These are phyloP conservation scores for Euglossa dilemma DNA, from an alignment of 1,140 invertebrate genomes.

Conservation along the genomic window DNA sequence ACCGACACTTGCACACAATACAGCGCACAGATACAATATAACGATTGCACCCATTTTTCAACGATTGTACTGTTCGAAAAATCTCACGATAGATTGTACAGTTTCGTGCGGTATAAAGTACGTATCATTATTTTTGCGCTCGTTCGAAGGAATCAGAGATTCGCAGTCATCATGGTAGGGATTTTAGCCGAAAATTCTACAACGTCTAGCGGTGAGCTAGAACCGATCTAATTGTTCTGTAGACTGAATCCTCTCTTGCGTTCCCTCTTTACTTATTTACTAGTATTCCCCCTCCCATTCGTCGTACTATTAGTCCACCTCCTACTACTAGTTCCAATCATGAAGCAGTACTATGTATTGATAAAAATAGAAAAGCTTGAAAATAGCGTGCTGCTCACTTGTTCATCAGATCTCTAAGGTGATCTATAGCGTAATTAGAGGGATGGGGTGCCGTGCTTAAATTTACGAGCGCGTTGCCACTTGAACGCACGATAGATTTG, in stretches of 20 bases:
- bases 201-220: constrained; percentile 31
- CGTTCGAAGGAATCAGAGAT: neutral
- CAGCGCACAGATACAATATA: constrained; percentile 27
- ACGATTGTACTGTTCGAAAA: neutral
- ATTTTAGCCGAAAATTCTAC: constrained; percentile 43
- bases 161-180: constrained; percentile 31
- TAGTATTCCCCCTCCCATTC: constrained; percentile 64
- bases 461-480: constrained; percentile 30
- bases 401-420: constrained; percentile 47
- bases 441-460: neutral
- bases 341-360: constrained; percentile 75
- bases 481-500: neutral
- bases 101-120: neutral
- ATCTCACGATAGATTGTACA: neutral
- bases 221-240: constrained; percentile 61
- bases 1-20: constrained; percentile 42
- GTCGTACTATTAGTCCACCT: constrained; percentile 67
- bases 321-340: constrained; percentile 68
- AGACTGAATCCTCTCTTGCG: constrained; percentile 75
- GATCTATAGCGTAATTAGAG: constrained; percentile 15
- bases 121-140: constrained; percentile 29
- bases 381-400: constrained; percentile 67
- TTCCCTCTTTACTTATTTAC: constrained; percentile 81
- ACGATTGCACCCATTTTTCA: constrained; percentile 40
- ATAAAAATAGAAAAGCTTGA: constrained; percentile 79